phyloP scores from a whole-genome alignment of 2,113 vertebrate species.

The Glaucomys volans region DNA sequence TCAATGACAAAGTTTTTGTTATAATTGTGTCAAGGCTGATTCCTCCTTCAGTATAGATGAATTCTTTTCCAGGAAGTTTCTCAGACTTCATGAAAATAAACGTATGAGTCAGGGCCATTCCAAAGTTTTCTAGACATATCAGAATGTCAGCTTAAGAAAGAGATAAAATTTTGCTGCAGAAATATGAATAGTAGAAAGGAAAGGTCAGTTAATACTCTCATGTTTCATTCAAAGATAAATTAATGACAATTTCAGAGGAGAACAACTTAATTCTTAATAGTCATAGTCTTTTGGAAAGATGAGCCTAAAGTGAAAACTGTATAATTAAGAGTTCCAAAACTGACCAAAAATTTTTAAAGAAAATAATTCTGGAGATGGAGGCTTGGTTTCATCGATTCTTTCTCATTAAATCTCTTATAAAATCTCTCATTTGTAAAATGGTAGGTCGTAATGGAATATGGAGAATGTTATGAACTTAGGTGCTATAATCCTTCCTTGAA shows the following conservation, averaged over 20 bases:
- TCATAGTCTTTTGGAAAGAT: background rate
- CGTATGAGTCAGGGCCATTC: background rate
- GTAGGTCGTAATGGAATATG: background rate
- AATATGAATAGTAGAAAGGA: background rate
- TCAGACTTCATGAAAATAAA: conserved; percentile 20
- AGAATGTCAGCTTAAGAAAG: conserved; percentile 13
- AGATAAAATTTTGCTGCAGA: conserved; percentile 1
- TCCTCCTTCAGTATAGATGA: background rate
- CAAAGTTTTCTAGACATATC: background rate
- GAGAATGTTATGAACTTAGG: conserved; percentile 14
- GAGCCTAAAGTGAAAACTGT: background rate
- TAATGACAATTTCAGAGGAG: background rate
- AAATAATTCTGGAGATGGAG: background rate
- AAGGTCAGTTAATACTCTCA: background rate
- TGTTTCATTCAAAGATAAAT: background rate
- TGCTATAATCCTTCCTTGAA: background rate
- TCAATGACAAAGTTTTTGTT: background rate
- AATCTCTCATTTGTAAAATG: conserved; percentile 18
- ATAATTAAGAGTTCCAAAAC: background rate
- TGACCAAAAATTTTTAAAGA: background rate
- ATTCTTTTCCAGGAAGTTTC: background rate
- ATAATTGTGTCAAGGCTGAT: background rate
- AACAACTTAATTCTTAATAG: background rate
- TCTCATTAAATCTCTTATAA: background rate
- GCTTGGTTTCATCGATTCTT: background rate